Conservation (phyloP, 2,113 vertebrate species). For the Lepus timidus region DNA sequence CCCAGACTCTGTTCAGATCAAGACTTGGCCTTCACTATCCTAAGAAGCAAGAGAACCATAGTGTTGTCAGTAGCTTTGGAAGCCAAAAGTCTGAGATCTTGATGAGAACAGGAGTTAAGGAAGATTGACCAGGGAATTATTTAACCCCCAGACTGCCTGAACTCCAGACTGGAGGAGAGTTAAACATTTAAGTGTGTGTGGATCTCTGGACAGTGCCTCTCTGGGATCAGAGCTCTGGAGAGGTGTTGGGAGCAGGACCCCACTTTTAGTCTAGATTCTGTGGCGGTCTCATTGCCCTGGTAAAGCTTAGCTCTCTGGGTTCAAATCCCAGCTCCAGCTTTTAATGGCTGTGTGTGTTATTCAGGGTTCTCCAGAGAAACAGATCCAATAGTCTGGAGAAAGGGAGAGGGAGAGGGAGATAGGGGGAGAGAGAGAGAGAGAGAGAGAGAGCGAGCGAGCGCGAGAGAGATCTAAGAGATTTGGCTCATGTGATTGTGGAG, state of each 20-base stretch:
- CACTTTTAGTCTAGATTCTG: not conserved
- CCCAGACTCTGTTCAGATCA: not conserved
- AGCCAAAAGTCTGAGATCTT: not conserved
- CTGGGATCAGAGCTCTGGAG: not conserved
- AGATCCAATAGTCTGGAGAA: not conserved
- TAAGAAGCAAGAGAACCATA: not conserved
- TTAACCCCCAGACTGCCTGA: not conserved
- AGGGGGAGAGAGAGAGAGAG: not conserved
- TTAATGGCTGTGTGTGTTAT: not conserved
- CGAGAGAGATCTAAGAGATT: not conserved
- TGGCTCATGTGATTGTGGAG: not conserved
- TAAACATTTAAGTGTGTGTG: not conserved
- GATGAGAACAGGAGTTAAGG: not conserved
- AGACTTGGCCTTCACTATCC: not conserved
- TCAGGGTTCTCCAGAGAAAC: not conserved
- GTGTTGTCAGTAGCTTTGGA: not conserved
- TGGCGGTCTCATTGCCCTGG: not conserved
- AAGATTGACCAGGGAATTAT: not conserved
- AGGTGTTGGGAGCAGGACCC: not conserved
- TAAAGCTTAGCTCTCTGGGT: not conserved
- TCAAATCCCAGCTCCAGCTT: not conserved
- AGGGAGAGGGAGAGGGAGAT: not conserved
- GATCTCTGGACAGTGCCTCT: not conserved
- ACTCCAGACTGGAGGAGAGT: not conserved
- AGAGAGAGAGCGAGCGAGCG: no score